Conservation (phyloP, 2,888 invertebrate genomes). For the Dryadula phaetusa region DNA sequence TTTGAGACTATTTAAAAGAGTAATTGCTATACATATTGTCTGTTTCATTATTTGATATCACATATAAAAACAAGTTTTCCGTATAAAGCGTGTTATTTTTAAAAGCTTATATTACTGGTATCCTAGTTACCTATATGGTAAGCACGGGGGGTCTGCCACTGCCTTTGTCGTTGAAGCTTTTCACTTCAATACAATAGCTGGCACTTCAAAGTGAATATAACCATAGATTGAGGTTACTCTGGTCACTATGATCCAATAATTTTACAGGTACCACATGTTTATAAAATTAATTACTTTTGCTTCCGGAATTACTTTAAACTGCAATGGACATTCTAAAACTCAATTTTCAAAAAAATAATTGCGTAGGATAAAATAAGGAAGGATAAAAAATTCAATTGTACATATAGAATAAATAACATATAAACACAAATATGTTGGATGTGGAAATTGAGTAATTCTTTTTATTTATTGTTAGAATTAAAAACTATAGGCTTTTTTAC, state of each 20-base stretch:
- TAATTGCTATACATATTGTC: too few species aligned
- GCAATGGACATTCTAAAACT: background rate
- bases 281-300: background rate
- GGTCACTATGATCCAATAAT: slow-evolving; percentile 32
- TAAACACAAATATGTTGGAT: background rate
- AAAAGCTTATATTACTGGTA: slow-evolving; percentile 18
- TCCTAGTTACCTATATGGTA: slow-evolving; percentile 40
- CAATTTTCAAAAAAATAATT: background rate
- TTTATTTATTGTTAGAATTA: slow-evolving; percentile 24
- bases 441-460: background rate
- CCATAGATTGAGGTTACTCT: slow-evolving; percentile 39
- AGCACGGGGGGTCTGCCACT: slow-evolving; percentile 45
- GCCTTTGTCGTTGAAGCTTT: slow-evolving; percentile 62
- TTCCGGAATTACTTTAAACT: background rate
- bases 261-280: background rate
- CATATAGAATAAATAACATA: background rate
- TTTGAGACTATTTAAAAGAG: too few species aligned
- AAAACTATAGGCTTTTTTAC: slow-evolving; percentile 53
- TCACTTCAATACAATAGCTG: slow-evolving; percentile 66
- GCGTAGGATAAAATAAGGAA: background rate
- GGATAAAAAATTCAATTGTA: background rate
- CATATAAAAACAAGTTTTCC: background rate
- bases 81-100: background rate
- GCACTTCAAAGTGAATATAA: slow-evolving; percentile 55
- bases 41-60: too few species aligned